These are phyloP conservation scores for Istiophorus platypterus DNA, from an alignment of 2,113 vertebrate species.

Conservation along the genomic window DNA sequence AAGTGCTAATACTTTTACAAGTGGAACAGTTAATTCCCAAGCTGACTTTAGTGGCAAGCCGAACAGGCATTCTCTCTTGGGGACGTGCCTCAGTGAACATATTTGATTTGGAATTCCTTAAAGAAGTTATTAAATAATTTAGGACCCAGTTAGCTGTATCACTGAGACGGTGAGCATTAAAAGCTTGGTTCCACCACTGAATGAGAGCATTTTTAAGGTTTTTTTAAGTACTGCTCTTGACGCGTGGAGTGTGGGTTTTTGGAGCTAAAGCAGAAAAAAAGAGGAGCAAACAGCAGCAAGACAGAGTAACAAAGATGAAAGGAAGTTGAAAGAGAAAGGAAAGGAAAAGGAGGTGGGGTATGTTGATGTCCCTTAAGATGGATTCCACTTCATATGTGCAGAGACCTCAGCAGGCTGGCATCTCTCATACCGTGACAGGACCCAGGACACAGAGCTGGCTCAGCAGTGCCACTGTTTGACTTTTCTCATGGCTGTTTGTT, in stretches of 20 bases:
- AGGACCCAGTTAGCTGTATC: conserved; percentile 65
- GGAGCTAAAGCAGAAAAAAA: not conserved
- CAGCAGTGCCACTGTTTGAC: conserved; percentile 71
- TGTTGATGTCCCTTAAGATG: conserved; percentile 61
- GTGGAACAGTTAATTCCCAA: conserved; percentile 76
- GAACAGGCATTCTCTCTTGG: conserved; percentile 64
- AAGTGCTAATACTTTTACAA: conserved; percentile 79
- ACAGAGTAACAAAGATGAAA: conserved; percentile 53
- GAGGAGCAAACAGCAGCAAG: conserved; percentile 33
- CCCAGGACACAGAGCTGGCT: conserved; percentile 58
- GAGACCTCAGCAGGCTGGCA: conserved; percentile 68
- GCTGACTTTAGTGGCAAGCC: conserved; percentile 74
- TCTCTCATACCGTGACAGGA: conserved; percentile 70
- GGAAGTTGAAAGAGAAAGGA: conserved; percentile 39
- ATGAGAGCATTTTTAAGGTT: conserved; percentile 55
- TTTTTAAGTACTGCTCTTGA: conserved; percentile 54
- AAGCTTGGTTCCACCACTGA: conserved; percentile 34
- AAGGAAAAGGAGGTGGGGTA: conserved; percentile 50
- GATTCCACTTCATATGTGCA: conserved; percentile 60
- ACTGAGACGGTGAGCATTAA: conserved; percentile 48
- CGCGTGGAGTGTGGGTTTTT: conserved; percentile 43
- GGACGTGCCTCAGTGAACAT: conserved; percentile 68
- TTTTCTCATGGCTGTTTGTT: conserved; percentile 72
- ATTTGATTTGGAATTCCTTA: conserved; percentile 79
- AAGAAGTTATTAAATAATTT: conserved; percentile 79